Evolutionary conservation across 2,888 invertebrate genomes (phyloP).

Genomic region (Dione juno): DNA sequence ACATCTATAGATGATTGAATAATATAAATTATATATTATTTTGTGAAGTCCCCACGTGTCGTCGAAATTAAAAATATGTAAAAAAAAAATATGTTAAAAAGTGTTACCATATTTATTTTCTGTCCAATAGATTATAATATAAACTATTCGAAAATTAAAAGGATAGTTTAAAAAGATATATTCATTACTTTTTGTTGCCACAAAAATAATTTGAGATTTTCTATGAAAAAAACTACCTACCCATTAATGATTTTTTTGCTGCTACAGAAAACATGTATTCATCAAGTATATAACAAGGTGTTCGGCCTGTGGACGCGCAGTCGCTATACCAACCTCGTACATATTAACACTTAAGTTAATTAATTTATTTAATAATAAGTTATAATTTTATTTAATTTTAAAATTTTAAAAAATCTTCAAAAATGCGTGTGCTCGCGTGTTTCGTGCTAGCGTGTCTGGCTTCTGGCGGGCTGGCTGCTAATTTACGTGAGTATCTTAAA

Average conservation of each 20-base stretch:
- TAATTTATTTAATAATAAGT: conserved; percentile 23
- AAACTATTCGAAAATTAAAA: too few species aligned
- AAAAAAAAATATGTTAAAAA: too few species aligned
- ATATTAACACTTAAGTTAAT: not conserved
- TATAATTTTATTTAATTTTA: conserved; percentile 38
- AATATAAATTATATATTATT: too few species aligned
- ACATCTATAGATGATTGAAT: too few species aligned
- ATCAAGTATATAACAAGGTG: conserved; percentile 56
- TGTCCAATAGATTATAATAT: too few species aligned
- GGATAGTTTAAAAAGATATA: not conserved
- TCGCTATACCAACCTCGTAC: conserved; percentile 38
- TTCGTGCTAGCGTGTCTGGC: conserved; percentile 53
- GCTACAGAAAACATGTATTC: conserved; percentile 46
- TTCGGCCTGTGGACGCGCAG: conserved; percentile 45
- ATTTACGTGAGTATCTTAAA: conserved; percentile 63
- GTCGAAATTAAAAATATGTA: too few species aligned
- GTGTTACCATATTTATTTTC: too few species aligned
- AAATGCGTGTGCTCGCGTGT: conserved; percentile 56
- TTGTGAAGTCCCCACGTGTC: too few species aligned
- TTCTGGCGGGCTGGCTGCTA: conserved; percentile 54
- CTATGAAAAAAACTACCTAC: not conserved
- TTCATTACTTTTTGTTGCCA: not conserved
- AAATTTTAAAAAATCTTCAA: conserved; percentile 11
- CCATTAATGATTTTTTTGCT: not conserved
- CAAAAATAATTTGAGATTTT: not conserved